Base-by-base conservation (phyloP, 2,113 vertebrate species). In the Cryptomyrus ogoouensis region DNA sequence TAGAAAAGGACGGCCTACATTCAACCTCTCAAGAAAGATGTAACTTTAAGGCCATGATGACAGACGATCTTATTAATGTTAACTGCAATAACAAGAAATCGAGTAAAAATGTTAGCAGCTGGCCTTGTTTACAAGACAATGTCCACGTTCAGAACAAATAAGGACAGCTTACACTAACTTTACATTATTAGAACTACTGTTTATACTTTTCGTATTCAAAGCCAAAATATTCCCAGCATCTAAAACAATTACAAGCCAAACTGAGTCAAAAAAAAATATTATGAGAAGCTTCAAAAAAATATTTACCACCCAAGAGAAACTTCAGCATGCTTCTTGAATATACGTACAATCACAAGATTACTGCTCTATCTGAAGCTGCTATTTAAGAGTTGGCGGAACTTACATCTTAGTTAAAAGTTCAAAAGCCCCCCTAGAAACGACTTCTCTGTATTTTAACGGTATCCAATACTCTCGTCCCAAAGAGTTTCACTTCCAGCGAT, bases 181-280 rank as follows among this genome's bases (percentile, higher is more conserved):
- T 53, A 56, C n/a, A n/a, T 35, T 53, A 77, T 21, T 89, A n/a
- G 3, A 83, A 42, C 19, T n/a, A 89, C 47, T n/a, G 24, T 6
- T 53, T 39, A 83, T 56, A 46, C 31, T 19, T 15, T 80, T 77
- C 5, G 5, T 80, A 35, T 31, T 89, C 70, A 12, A 56, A 42
- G 24, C 88, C 74, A 89, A 83, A 89, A 53, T 21, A 83, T 89
- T 89, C 88, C 74, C 49, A 83, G 74, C 35, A 27, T 27, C 46
- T 35, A 87, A 87, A 87, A 53, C n/a, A 31, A 53, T 35, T 56
- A 53, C 85, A 53, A 35, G 46, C 47, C 13, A 47, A 19, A 5
- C 24, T 42, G 47, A 56, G 15, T 31, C 31, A 19, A 87, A 87
- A 35, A 83, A 39, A 85, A 39, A 47, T 31, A 50, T 49, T 15